Percentiles rank a stretch among this genome's conserved stretches.
Conservation (phyloP, 35 echinoderm and acorn worm species). For the Anneissia japonica region DNA sequence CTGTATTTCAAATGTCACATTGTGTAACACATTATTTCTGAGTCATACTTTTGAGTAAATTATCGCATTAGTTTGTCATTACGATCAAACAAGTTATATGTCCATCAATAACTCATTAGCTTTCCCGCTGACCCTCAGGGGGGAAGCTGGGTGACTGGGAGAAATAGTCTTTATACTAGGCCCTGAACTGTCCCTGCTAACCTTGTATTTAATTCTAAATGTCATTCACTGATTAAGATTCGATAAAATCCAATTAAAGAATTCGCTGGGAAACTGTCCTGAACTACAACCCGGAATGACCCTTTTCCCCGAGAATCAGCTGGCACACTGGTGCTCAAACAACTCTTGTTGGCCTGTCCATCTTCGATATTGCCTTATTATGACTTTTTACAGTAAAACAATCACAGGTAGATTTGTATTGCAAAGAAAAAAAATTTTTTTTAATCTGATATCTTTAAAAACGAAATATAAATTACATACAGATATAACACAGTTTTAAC, state of each 20-base stretch:
- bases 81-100: background rate
- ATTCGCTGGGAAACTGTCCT: background rate
- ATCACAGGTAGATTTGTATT: no score
- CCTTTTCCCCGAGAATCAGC: background rate
- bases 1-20: background rate
- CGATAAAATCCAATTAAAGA: background rate
- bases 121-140: background rate
- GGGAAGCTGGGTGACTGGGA: background rate
- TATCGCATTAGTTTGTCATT: background rate
- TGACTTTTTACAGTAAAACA: no score
- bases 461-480: no score
- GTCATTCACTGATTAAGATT: background rate
- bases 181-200: background rate
- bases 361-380: no score
- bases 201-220: background rate
- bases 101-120: background rate
- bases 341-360: background rate
- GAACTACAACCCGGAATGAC: background rate
- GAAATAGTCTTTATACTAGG: background rate
- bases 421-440: no score
- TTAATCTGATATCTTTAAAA: no score
- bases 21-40: background rate
- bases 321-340: background rate
- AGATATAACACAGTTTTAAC: no score
- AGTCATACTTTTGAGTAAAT: background rate